A percentile compares a stretch with the other conserved stretches of the same genome.
Conservation (phyloP, 2,888 invertebrate species). For the Dyspetes luteomarginatus region DNA sequence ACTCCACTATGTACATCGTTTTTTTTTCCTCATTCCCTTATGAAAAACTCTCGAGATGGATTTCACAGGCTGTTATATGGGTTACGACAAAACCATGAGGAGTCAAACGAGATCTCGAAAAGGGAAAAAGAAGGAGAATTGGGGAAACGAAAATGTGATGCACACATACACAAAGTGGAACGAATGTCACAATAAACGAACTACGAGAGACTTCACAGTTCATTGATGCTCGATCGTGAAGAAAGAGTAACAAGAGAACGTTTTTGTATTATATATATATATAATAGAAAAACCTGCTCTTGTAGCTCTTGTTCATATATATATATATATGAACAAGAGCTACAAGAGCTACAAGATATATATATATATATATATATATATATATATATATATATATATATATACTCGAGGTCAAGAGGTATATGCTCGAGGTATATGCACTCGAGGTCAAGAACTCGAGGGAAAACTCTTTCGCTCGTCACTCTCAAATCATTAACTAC, state of each 20-base stretch:
- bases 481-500: constrained; percentile 39
- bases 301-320: no score
- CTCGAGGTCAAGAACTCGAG: constrained; percentile 41
- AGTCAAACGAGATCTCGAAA: background rate
- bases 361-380: no score
- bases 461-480: constrained; percentile 59
- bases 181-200: constrained; percentile 52
- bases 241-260: background rate
- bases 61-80: background rate
- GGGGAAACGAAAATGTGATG: constrained; percentile 7
- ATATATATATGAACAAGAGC: no score
- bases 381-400: no score
- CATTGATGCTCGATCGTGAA: constrained; percentile 41
- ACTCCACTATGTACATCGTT: background rate
- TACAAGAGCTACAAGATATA: no score
- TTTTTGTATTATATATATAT: background rate
- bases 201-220: constrained; percentile 48
- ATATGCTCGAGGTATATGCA: no score
- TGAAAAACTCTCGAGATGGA: background rate
- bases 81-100: background rate
- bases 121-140: constrained; percentile 2
- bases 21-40: background rate
- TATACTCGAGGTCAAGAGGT: no score
- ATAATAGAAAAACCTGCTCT: background rate
- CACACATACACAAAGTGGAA: constrained; percentile 47